These are phyloP conservation scores for Dascyllus trimaculatus DNA, from an alignment of 2,113 vertebrate species.

Conservation along the genomic window DNA sequence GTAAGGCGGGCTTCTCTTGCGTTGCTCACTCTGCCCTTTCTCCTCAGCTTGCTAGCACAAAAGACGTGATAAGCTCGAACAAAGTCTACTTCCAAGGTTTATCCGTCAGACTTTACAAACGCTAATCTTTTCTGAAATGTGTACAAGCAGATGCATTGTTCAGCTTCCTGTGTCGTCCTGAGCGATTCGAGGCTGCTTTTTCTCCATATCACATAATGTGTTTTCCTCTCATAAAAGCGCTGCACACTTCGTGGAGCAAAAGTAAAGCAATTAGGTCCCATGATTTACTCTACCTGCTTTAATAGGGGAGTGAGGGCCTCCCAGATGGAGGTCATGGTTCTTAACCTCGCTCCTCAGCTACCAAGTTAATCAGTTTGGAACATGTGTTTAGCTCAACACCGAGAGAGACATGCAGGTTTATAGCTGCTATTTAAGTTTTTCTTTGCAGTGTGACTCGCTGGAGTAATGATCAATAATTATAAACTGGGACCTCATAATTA, in stretches of 20 bases:
- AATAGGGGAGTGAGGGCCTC: conserved; percentile 69
- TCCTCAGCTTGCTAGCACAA: conserved; percentile 32
- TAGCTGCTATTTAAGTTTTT: conserved; percentile 40
- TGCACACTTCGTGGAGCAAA: conserved; percentile 47
- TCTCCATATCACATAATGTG: conserved; percentile 1
- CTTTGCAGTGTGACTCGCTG: conserved; percentile 31
- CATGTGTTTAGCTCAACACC: conserved; percentile 39
- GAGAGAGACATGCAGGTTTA: conserved; percentile 37
- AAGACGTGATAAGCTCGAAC: conserved; percentile 70
- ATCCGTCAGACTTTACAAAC: conserved; percentile 38
- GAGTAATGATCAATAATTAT: conserved; percentile 45
- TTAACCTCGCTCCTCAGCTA: conserved; percentile 66
- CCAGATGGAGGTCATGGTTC: conserved; percentile 72
- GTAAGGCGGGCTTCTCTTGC: conserved; percentile 32
- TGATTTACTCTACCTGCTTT: conserved; percentile 79
- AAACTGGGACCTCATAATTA: conserved; percentile 35
- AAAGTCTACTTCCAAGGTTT: conserved; percentile 71
- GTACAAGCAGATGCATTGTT: conserved; percentile 32
- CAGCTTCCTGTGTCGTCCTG: conserved; percentile 3
- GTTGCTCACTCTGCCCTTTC: conserved; percentile 50
- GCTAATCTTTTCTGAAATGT: conserved; percentile 33
- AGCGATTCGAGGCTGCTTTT: conserved; percentile 16
- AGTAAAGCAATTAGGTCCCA: conserved; percentile 77
- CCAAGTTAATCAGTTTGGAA: conserved; percentile 73
- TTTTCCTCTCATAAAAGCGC: conserved; percentile 52